Percentiles rank a stretch among this genome's conserved stretches.
Evolutionary conservation across 2,888 invertebrate species (phyloP).

Genomic region (Acrobasis suavella): DNA sequence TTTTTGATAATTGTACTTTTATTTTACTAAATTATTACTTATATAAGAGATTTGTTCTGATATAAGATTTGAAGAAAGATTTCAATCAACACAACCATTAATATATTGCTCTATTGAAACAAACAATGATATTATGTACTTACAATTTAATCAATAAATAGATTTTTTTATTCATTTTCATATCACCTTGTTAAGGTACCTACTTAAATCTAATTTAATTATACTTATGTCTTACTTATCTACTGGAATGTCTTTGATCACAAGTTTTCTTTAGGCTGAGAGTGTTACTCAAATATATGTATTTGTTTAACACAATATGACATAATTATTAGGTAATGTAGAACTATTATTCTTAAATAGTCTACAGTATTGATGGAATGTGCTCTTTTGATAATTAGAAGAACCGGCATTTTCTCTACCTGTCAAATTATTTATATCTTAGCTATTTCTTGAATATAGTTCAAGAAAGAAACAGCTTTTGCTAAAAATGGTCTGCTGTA

Average conservation of each 20-base stretch:
- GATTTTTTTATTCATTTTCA: conserved; percentile 27
- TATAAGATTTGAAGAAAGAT: neutral
- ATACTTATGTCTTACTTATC: conserved; percentile 25
- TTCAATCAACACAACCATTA: conserved; percentile 20
- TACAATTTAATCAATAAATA: conserved; percentile 35
- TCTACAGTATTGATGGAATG: conserved; percentile 2
- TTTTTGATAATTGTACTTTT: conserved; percentile 7
- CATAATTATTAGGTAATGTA: too few relatives aligned
- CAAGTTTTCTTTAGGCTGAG: conserved; percentile 35
- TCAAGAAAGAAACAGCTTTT: too few relatives aligned
- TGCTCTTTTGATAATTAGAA: neutral
- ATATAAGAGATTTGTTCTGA: neutral
- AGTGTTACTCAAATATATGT: neutral
- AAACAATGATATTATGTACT: conserved; percentile 29
- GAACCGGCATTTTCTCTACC: too few relatives aligned
- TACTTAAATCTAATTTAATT: conserved; percentile 34
- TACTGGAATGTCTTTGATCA: conserved; percentile 55
- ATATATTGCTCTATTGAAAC: conserved; percentile 21
- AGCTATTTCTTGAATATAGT: too few relatives aligned
- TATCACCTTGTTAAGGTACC: conserved; percentile 25
- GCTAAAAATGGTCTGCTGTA: too few relatives aligned
- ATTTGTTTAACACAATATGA: too few relatives aligned
- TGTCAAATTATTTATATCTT: too few relatives aligned
- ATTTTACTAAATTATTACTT: neutral
- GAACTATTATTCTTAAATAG: too few relatives aligned